phyloP scores from a whole-genome alignment of 2,113 vertebrate genomes.

The Cynocephalus volans region DNA sequence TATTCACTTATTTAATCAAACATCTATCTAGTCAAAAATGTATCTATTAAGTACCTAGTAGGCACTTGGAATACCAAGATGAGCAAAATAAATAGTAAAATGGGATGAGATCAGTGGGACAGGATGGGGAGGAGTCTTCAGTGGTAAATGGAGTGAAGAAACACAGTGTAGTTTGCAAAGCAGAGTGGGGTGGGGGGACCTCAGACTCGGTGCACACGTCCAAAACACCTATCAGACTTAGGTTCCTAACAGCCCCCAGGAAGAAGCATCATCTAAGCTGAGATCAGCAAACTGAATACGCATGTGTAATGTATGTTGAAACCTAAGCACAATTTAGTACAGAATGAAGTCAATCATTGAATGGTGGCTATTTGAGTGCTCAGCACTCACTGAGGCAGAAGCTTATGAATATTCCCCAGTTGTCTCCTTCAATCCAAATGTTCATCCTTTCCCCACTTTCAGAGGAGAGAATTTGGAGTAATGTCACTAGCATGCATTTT shows the following conservation, averaged over 20 bases:
- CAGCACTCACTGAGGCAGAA: not conserved
- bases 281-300: not conserved
- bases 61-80: not conserved
- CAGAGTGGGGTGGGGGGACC: rapidly evolving
- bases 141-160: not conserved
- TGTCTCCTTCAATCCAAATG: not conserved
- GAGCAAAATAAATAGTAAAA: not conserved
- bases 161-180: not conserved
- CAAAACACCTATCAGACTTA: not conserved
- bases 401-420: too few relatives aligned
- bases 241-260: not conserved
- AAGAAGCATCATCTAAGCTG: not conserved
- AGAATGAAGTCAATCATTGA: not conserved
- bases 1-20: not conserved
- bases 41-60: not conserved
- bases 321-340: not conserved
- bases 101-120: rapidly evolving
- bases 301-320: not conserved
- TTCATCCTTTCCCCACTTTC: not conserved
- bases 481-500: not conserved
- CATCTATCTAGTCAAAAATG: not conserved
- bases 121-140: rapidly evolving
- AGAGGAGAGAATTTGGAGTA: not conserved
- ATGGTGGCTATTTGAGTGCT: not conserved
- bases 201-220: rapidly evolving